These are phyloP conservation scores for Drosophila putrida DNA, from an alignment of 2,888 invertebrate species.

Conservation along the genomic window DNA sequence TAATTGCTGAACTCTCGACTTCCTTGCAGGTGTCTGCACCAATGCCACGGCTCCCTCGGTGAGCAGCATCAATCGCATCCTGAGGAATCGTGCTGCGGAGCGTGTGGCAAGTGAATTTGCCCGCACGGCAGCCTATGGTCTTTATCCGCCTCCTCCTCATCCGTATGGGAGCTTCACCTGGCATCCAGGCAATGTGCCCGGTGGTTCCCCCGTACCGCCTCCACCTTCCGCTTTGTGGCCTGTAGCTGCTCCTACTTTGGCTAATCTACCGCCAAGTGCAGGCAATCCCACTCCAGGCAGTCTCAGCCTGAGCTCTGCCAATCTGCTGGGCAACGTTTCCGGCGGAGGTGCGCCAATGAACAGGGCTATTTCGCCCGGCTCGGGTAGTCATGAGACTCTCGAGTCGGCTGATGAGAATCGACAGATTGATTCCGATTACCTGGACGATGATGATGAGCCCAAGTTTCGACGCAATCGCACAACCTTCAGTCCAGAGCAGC, in stretches of 20 bases:
- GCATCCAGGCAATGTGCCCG: conserved; percentile 83
- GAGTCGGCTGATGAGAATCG: conserved; percentile 85
- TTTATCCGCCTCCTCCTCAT: conserved; percentile 90
- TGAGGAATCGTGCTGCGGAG: conserved; percentile 97
- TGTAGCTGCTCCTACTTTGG: conserved; percentile 85
- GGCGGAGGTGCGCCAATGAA: conserved; percentile 48
- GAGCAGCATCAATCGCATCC: conserved; percentile 97
- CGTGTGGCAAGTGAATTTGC: conserved; percentile 98
- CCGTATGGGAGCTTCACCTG: conserved; percentile 89
- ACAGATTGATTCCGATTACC: conserved; percentile 90
- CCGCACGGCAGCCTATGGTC: conserved; percentile 94
- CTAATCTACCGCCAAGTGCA: conserved; percentile 87
- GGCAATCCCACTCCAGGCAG: conserved; percentile 46
- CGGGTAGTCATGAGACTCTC: conserved; percentile 85
- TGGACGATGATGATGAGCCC: conserved; percentile 93
- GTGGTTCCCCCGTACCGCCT: conserved; percentile 66
- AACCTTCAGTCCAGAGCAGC: conserved; percentile 96
- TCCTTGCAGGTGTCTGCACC: conserved; percentile 93
- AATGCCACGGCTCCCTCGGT: conserved; percentile 98
- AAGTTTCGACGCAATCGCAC: conserved; percentile 97
- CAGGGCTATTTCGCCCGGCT: conserved; percentile 86
- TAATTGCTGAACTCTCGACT: conserved; percentile 34
- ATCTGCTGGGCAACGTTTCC: conserved; percentile 48
- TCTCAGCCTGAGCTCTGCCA: conserved; percentile 60
- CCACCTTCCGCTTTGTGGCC: conserved; percentile 78